Conservation (phyloP, 1,140 invertebrate species). For the Apis cerana region DNA sequence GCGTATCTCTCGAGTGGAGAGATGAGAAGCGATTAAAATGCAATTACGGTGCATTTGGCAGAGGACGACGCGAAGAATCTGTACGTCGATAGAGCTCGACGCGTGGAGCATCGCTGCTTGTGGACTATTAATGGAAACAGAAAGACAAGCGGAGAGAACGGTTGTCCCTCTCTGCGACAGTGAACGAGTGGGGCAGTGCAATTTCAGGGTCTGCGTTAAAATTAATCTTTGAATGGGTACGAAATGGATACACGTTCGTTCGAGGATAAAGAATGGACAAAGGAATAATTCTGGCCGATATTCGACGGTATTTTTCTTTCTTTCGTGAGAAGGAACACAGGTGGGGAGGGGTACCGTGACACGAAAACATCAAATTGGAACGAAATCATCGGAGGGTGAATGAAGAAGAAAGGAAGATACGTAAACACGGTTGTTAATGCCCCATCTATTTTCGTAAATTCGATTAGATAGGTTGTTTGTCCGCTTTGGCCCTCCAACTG, state of each 20-base stretch:
- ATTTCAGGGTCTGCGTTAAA: constrained; percentile 58
- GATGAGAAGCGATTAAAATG: constrained; percentile 2
- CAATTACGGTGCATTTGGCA: constrained; percentile 26
- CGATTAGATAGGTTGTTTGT: constrained; percentile 11
- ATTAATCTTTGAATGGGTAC: constrained; percentile 47
- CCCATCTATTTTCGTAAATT: constrained; percentile 21
- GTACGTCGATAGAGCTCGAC: constrained; percentile 15
- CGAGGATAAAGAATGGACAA: neutral
- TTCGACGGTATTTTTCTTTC: no score
- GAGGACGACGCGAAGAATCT: constrained; percentile 5
- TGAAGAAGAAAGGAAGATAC: neutral
- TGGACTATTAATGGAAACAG: constrained; percentile 60
- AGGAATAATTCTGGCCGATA: neutral
- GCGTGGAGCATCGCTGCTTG: constrained; percentile 26
- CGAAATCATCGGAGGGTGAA: neutral
- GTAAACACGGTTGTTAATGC: neutral
- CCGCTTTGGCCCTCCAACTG: neutral
- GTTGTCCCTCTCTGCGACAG: constrained; percentile 25
- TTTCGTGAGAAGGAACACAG: no score
- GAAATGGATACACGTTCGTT: constrained; percentile 13
- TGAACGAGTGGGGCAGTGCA: constrained; percentile 31
- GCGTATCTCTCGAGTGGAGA: neutral
- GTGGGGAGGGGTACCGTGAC: neutral
- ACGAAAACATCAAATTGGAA: neutral
- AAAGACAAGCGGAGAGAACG: constrained; percentile 29